These are phyloP conservation scores for Podocnemis expansa DNA, from an alignment of 2,113 vertebrate genomes.

Conservation along the genomic window DNA sequence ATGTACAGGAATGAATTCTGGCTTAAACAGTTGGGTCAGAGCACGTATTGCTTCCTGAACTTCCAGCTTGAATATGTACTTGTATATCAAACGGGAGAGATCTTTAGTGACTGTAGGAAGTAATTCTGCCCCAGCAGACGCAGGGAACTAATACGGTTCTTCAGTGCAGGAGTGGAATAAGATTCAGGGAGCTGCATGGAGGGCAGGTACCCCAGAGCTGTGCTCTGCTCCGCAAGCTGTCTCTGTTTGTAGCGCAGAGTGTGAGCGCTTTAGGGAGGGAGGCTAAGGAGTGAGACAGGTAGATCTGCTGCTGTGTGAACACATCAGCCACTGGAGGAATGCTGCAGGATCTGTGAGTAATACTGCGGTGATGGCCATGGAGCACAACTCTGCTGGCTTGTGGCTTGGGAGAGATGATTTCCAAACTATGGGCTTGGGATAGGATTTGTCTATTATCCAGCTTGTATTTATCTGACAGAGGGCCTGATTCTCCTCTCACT, in stretches of 20 bases:
- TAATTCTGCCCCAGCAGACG: background rate
- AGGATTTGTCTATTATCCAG: background rate
- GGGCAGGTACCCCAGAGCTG: background rate
- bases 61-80: background rate
- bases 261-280: background rate
- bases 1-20: fast-evolving
- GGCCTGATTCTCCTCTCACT: background rate
- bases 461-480: background rate
- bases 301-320: background rate
- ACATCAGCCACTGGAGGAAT: background rate
- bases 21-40: background rate
- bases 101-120: background rate
- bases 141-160: background rate
- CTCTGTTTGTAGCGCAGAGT: background rate
- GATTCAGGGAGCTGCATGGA: background rate
- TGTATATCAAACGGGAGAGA: background rate
- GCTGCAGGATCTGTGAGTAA: fast-evolving
- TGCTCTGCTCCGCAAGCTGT: background rate
- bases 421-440: fast-evolving
- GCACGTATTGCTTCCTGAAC: background rate
- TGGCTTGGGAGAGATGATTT: background rate
- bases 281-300: background rate
- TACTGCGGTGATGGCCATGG: background rate
- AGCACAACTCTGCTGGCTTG: background rate
- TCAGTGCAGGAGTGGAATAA: background rate